Percentiles rank a stretch among this genome's conserved stretches.
phyloP scores from a whole-genome alignment of 2,797 vertebrate genomes.

The Alosa sapidissima region DNA sequence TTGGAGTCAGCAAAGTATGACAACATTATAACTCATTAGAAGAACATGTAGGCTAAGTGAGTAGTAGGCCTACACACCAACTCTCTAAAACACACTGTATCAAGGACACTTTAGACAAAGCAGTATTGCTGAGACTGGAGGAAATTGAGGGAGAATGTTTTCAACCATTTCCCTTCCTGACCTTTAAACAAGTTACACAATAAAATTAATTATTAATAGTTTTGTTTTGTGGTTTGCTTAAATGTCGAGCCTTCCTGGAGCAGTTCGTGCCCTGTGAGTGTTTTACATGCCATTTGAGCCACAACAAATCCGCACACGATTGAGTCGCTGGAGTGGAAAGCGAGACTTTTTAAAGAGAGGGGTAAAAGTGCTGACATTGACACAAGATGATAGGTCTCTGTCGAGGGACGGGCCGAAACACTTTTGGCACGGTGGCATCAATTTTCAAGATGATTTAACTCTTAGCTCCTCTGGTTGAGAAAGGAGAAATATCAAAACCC shows the following conservation, averaged over 20 bases:
- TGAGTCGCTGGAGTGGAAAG: conserved; percentile 47
- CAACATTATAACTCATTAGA: background rate
- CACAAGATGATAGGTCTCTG: conserved; percentile 79
- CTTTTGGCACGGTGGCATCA: conserved; percentile 80
- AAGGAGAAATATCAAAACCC: conserved; percentile 78
- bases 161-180: background rate
- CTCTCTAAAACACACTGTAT: background rate
- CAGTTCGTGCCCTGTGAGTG: background rate
- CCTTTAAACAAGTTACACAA: background rate
- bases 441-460: conserved; percentile 88
- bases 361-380: conserved; percentile 86
- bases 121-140: background rate
- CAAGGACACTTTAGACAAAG: background rate
- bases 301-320: conserved; percentile 53
- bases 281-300: conserved; percentile 53
- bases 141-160: background rate
- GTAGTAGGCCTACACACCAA: background rate
- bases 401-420: conserved; percentile 78
- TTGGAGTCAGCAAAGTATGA: background rate
- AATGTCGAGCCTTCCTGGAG: background rate
- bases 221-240: background rate
- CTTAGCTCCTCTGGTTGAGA: conserved; percentile 69
- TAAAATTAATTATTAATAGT: background rate
- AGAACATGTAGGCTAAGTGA: background rate
- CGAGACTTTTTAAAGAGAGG: conserved; percentile 65